Base-by-base conservation (phyloP, 1,140 invertebrate species). In the Caerostris extrusa region DNA sequence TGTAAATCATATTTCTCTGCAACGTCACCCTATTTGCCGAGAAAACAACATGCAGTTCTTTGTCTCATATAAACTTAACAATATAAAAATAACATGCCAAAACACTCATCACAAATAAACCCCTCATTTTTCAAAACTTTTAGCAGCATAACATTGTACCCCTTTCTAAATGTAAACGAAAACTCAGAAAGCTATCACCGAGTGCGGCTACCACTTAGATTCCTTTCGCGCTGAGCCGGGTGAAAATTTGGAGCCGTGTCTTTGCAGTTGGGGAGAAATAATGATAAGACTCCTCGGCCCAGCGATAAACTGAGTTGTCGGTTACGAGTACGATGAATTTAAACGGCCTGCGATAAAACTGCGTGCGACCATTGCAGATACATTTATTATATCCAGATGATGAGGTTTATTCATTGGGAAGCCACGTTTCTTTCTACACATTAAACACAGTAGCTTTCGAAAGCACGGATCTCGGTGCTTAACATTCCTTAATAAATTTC, bases 301-400 rank as follows among this genome's bases (percentile, higher is more conserved):
- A 60, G 19, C 57, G 87, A 90, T 90, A 90, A 90, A 55, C 17
- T 55, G 19, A 53, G 34, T 64, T 82, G 90, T 91, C 90, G 90
- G 67, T 58, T 91, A 91, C 57, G 69, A 82, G 69, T 83, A 55
- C 90, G 77, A 91, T 91, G 90, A 91, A 91, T 91, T 91, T 91
- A 81, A 91, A 91, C 77, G 69, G 90, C 71, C 34, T 50, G 55
- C 90, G 90, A 91, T 91, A 91, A 91, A 91, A 91, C 77, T 91
- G 71, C 34, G 60, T 17, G 90, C 55, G 69, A 91, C 71, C 90
- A 82, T 81, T 61, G 55, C 56, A 61, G 12, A 61, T 82, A 82
- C 90, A 91, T 91, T 91, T 91, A 91, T 91, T 91, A 82, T 82
- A 19, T 50, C 19, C 55, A 61, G 71, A 82, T 61, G 64, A 61